Percentiles rank a stretch among this genome's conserved stretches.
Conservation (phyloP, 1,140 invertebrate genomes). For the Whitmania pigra region DNA sequence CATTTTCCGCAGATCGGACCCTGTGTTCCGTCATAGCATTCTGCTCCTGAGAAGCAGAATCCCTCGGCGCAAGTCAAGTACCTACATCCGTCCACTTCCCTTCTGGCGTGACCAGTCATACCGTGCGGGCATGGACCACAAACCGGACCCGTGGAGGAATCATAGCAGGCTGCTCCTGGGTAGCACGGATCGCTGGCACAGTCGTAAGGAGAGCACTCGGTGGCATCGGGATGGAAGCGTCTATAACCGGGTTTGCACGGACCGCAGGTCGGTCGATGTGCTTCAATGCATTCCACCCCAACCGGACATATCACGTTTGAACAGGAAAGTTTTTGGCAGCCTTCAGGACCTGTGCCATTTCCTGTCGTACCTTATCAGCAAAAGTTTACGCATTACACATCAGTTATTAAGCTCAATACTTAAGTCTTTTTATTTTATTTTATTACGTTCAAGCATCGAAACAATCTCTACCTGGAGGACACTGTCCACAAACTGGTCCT, state of each 20-base stretch:
- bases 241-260: constrained; percentile 12
- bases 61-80: constrained; percentile 36
- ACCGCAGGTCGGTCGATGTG: neutral
- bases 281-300: neutral
- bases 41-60: constrained; percentile 54
- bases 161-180: constrained; percentile 65
- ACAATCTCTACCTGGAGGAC: constrained; percentile 28
- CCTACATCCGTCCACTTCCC: neutral
- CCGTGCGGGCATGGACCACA: constrained; percentile 32
- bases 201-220: constrained; percentile 8
- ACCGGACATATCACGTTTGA: neutral
- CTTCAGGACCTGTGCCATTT: neutral
- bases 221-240: neutral
- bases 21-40: constrained; percentile 32
- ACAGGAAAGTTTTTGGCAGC: constrained; percentile 1
- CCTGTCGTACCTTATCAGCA: constrained; percentile 16
- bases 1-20: constrained; percentile 62
- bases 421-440: no score
- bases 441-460: constrained; percentile 12
- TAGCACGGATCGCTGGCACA: constrained; percentile 53
- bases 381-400: constrained; percentile 7
- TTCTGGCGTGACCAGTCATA: constrained; percentile 30
- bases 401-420: no score
- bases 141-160: constrained; percentile 46
- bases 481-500: constrained; percentile 31